These are phyloP conservation scores for Forbesichthys papilliferus DNA, from an alignment of 2,113 vertebrate genomes.

Conservation along the genomic window DNA sequence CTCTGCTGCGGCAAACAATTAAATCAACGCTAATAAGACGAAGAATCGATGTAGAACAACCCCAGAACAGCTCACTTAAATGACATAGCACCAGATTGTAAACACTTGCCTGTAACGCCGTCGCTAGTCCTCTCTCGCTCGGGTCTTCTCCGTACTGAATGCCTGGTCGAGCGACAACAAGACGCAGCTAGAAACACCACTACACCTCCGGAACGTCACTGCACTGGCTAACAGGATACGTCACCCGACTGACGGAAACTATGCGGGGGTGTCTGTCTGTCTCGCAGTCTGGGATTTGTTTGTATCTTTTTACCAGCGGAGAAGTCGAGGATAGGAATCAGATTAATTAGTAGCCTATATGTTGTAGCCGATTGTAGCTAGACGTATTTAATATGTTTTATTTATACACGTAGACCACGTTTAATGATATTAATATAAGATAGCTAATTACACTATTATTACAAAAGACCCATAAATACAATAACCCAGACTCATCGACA, in stretches of 20 bases:
- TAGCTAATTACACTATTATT: too few relatives aligned
- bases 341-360: too few relatives aligned
- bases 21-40: conserved; percentile 2
- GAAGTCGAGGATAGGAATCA: not conserved
- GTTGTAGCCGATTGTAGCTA: too few relatives aligned
- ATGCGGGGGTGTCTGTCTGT: conserved; percentile 74
- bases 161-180: conserved; percentile 72
- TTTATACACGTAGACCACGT: too few relatives aligned
- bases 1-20: conserved; percentile 12
- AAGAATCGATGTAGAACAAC: not conserved
- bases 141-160: conserved; percentile 64
- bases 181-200: conserved; percentile 72
- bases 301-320: conserved; percentile 1
- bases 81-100: not conserved
- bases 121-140: conserved; percentile 45
- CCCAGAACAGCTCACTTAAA: not conserved
- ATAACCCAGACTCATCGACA: too few relatives aligned
- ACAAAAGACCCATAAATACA: too few relatives aligned
- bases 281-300: conserved; percentile 39
- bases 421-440: too few relatives aligned
- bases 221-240: conserved; percentile 70
- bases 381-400: too few relatives aligned
- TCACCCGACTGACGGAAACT: conserved; percentile 76
- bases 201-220: conserved; percentile 73
- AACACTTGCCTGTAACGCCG: conserved; percentile 60